Evolutionary conservation across 2,888 invertebrate genomes (phyloP), one percentile per base, ranked within the genome.

Genomic region (Drepana falcataria): DNA sequence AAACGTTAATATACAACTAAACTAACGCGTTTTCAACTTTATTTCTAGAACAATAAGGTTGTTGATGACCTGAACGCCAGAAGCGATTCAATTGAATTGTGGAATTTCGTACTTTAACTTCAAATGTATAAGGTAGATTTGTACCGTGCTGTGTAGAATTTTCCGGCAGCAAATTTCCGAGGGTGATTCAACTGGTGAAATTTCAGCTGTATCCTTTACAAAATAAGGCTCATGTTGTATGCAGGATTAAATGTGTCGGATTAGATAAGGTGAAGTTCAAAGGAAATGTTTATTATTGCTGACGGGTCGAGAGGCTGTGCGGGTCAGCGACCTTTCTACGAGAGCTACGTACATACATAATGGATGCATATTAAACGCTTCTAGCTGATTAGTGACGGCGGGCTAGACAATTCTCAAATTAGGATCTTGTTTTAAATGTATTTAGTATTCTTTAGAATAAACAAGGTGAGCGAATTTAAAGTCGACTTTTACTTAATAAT

Each of bases 231-330:
- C 33, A 34, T 34, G 21, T 51, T 40, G 6, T 7, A 7, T 34
- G 51, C n/a, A 34, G 2, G 9, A 7, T 5, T 6, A 51, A 40
- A 33, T 48, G 37, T 6, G 37, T 47, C 47, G 49, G 47, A 49
- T 54, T 49, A 37, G 55, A 56, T 59, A 64, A 44, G 63, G 65
- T 65, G 58, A 62, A 64, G 59, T 61, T 60, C 54, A 55, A 60
- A 59, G 66, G 58, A 63, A 62, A 71, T 71, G 69, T 75, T 76
- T 73, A 77, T 72, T 68, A 71, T 69, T 70, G 74, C 71, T 70
- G 67, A 65, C 63, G 59, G 59, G 59, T 61, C 9, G 44, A 55
- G 58, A 62, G 61, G 68, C 60, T 59, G 66, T 57, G 60, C 64
- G 66, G 73, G 69, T 65, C 63, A 60, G 63, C 65, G 72, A 73